These are phyloP conservation scores for Aethina tumida DNA, from an alignment of 1,140 invertebrate species.

Conservation along the genomic window DNA sequence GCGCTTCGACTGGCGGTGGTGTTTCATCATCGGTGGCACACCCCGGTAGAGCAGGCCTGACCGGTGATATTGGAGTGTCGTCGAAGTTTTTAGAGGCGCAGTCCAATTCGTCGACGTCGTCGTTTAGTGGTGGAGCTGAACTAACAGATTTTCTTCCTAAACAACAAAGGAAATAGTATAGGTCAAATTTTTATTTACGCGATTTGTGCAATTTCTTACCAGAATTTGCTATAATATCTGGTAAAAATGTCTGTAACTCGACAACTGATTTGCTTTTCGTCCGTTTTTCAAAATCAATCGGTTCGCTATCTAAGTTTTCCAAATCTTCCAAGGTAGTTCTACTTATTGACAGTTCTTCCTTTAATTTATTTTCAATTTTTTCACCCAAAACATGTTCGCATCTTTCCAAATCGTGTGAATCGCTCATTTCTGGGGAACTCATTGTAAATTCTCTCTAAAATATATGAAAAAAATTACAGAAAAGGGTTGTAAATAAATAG, in stretches of 20 bases:
- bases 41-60: too few species aligned
- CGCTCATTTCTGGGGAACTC: slow-evolving; percentile 11
- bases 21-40: too few species aligned
- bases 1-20: too few species aligned
- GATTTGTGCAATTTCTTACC: too few species aligned
- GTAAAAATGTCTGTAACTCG: slow-evolving; percentile 18
- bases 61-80: not conserved
- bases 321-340: not conserved
- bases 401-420: too few species aligned
- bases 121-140: slow-evolving; percentile 28
- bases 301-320: not conserved
- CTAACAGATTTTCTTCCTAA: slow-evolving; percentile 25
- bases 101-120: slow-evolving; percentile 13
- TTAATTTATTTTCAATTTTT: slow-evolving; percentile 3
- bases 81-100: slow-evolving; percentile 9
- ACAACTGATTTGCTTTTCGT: slow-evolving; percentile 20
- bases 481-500: too few species aligned
- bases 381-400: slow-evolving; percentile 9
- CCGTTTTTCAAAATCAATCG: slow-evolving; percentile 4
- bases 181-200: too few species aligned
- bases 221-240: slow-evolving; percentile 17
- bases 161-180: slow-evolving; percentile 3
- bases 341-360: not conserved
- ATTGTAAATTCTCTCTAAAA: slow-evolving; percentile 11
- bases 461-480: not conserved